phyloP scores from a whole-genome alignment of 2,113 vertebrate species.

The Lota lota region DNA sequence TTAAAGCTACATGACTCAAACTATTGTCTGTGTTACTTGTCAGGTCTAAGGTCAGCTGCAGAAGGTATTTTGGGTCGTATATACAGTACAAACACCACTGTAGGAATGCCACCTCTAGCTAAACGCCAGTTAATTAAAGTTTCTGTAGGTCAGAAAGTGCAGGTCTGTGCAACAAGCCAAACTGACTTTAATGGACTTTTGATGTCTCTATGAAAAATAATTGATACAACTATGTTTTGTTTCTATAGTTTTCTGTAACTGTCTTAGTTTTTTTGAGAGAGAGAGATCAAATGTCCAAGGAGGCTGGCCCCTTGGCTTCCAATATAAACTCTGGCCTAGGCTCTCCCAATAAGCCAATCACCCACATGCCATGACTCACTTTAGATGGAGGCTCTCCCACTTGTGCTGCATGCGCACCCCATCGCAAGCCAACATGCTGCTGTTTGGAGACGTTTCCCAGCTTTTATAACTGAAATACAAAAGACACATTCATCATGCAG shows the following conservation, averaged over 20 bases:
- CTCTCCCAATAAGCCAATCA: constrained; percentile 30
- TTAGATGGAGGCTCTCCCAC: constrained; percentile 69
- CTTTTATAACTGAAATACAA: constrained; percentile 58
- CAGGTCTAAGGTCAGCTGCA: constrained; percentile 6
- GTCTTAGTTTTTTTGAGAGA: no score
- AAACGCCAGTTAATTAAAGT: no score
- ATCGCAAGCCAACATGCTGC: constrained; percentile 57
- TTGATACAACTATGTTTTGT: background rate
- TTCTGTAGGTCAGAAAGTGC: no score
- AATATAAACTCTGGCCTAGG: constrained; percentile 39
- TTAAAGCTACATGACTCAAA: background rate
- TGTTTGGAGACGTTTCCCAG: constrained; percentile 43
- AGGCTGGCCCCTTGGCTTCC: constrained; percentile 32
- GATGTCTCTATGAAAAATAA: background rate
- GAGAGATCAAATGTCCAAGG: background rate
- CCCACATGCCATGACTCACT: constrained; percentile 64
- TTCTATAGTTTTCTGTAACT: background rate
- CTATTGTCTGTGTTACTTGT: constrained; percentile 6
- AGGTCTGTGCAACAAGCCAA: no score
- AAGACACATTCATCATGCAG: no score
- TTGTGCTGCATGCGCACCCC: constrained; percentile 58
- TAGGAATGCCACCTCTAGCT: no score
- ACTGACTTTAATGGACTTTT: no score
- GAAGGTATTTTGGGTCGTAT: constrained; percentile 22
- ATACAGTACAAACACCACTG: constrained; percentile 31